Base-by-base conservation (phyloP, 2,797 vertebrate genomes). In the Myotis vivesi region DNA sequence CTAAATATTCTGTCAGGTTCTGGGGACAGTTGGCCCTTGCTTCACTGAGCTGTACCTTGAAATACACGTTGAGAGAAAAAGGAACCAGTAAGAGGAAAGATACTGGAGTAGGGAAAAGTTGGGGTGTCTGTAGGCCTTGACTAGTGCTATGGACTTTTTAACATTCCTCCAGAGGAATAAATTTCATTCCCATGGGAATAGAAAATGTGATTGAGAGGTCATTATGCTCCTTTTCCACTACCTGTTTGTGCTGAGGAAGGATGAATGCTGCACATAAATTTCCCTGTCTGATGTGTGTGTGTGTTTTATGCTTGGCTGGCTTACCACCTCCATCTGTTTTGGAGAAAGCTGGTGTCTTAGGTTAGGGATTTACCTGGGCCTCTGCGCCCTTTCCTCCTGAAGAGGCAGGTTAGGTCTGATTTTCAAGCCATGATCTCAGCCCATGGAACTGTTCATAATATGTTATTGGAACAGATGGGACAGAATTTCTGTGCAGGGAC, bases 191-290 rank as follows among this genome's bases (percentile, higher is more conserved):
- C 33, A 5, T 64, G 71, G 80, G 44, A 87, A 79, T 79, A 44
- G 33, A 89, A 53, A 93, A 55, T 80, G n/a, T 57, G 76, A 75
- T 49, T 77, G 72, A 86, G 80, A 91, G 51, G 57, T 49, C 87
- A 51, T 79, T 80, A 73, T 53, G 23, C 36, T 94, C 36, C 69
- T 86, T 69, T 33, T 76, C 55, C 59, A 77, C 38, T 92, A 57
- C 41, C 73, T 69, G 1, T 51, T 46, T 82, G 41, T 22, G 22
- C 44, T 87, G 71, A 91, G 49, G 80, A 83, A 71, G 15, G 28
- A 69, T 80, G 73, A 69, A 75, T 91, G 83, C 46, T 64, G 12
- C 51, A 69, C 25, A 12, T 36, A 23, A 41, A 76, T 83, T 64
- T 95, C 15, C 44, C n/a, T 20, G 8, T 38, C 57, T 85, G 69